Base-by-base conservation (phyloP, 2,888 invertebrate genomes). In the Caenorhabditis macrosperma region DNA sequence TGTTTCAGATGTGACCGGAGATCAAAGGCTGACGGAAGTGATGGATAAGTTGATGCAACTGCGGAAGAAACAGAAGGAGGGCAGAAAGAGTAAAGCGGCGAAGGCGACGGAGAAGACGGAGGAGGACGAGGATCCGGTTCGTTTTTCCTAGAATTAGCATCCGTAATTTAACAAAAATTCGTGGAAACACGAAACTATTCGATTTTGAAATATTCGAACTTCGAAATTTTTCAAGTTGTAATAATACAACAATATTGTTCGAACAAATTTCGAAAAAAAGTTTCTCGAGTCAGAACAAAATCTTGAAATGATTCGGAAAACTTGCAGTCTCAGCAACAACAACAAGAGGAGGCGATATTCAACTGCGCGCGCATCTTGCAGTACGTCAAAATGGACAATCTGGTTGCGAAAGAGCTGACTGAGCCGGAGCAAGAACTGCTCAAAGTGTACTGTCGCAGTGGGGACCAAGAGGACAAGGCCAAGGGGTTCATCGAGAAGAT, bases 371-470 rank as follows among this genome's bases (percentile, higher is more conserved):
- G 64, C 7, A 63, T 72, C 15, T 54, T 78, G 15, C 71, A 78
- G 67, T 24, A 67, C 0, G 30, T 72, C 54, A 78, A 78, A 68
- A 12, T 78, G 17, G 63, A 69, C 7, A 10, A 52, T 3, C 20
- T 80, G 33, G 52, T 78, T 17, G 26, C 52, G 5, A 78, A 78
- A 46, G 78, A 78, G 6, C 12, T 78, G 17, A 22, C 46, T 0
- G 67, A 72, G n/a, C 6, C 60, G 4, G 72, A 78, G 17, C 78
- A 72, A n/a, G 72, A 78, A 30, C 55, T 48, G 1, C 64, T 78
- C 1, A 54, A 61, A 10, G 44, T 24, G 10, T 78, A 44, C 61
- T 78, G 78, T 67, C 46, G 78, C 9, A 54, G 64, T 28, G 78
- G 72, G 38, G 66, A 61, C 24, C 61, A 78, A 22, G 67, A 72